Percentiles rank a stretch among this genome's conserved stretches.
Evolutionary conservation across 2,113 vertebrate species (phyloP).

Genomic region (Pristiophorus japonicus): DNA sequence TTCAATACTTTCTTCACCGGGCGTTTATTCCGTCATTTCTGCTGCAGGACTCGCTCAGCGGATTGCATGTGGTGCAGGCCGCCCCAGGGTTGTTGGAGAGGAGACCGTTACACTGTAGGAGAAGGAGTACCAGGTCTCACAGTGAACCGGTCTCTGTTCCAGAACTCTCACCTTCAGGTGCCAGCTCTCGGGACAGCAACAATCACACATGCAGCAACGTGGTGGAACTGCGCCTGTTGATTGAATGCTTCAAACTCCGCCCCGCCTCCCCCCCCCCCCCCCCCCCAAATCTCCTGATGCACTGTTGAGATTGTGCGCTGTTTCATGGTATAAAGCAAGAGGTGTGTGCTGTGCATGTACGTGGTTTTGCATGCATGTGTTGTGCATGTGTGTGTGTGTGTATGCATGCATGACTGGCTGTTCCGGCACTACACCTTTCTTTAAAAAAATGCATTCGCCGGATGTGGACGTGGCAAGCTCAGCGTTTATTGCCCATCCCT

Average conservation of each 20-base stretch:
- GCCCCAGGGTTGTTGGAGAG: background rate
- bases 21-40: background rate
- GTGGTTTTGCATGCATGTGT: background rate
- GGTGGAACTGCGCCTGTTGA: background rate
- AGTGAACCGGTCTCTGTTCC: conserved; percentile 38
- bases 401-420: too few relatives aligned
- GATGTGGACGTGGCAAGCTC: background rate
- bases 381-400: too few relatives aligned
- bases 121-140: conserved; percentile 36
- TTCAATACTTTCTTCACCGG: background rate
- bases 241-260: background rate
- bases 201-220: background rate
- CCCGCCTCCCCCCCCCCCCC: background rate
- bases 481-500: background rate
- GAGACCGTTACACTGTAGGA: conserved; percentile 37
- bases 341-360: background rate
- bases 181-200: background rate
- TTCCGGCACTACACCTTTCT: background rate
- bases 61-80: background rate
- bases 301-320: background rate
- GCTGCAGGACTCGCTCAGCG: background rate
- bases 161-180: conserved; percentile 1
- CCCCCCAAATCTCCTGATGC: background rate
- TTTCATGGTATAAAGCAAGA: background rate
- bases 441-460: background rate